Base-by-base conservation (phyloP, 2,113 vertebrate species). In the Pachyramphus minor region DNA sequence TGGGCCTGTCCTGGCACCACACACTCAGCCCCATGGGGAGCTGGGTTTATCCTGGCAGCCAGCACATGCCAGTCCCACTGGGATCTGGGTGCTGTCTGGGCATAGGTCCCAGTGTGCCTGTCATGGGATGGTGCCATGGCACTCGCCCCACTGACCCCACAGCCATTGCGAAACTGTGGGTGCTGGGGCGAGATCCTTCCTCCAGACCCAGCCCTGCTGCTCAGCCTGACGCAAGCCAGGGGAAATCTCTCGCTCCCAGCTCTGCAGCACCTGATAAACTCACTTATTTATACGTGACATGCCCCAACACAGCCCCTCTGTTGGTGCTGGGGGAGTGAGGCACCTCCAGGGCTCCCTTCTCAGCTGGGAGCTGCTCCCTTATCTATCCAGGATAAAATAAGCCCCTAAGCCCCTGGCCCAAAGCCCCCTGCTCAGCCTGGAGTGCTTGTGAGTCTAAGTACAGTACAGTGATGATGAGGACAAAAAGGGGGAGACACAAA, bases 251-350 rank as follows among this genome's bases (percentile, higher is more conserved):
- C 0, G 19, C 74, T 74, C 44, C 2, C 58, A 18, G 74, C 50
- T 0, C 69, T 52, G 74, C n/a, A 8, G 5, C 74, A 30, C 60
- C 66, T 12, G 60, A 56, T n/a, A 83, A 84, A 41, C 19, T 39
- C 64, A 1, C 31, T 39, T 14, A 1, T 8, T 44, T 0, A 0
- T 2, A 11, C 2, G 1, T 15, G 55, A 31, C 24, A 3, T 25
- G 73, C 25, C 74, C 64, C 42, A 2, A 1, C 79, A 59, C 20
- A 6, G 63, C 53, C 53, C 23, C 21, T 11, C 24, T 24, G 1
- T 0, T 6, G 58, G 5, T 12, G n/a, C 6, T 2, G 7, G 21
- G 58, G n/a, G 13, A 33, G 20, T 3, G 0, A 4, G 79, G 62
- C 59, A 31, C 42, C 88, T 5, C 53, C 69, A 6, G n/a, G 39